Percentiles rank a stretch among this genome's conserved stretches.
phyloP scores from a whole-genome alignment of 2,888 invertebrate genomes.

The Incurvaria masculella region DNA sequence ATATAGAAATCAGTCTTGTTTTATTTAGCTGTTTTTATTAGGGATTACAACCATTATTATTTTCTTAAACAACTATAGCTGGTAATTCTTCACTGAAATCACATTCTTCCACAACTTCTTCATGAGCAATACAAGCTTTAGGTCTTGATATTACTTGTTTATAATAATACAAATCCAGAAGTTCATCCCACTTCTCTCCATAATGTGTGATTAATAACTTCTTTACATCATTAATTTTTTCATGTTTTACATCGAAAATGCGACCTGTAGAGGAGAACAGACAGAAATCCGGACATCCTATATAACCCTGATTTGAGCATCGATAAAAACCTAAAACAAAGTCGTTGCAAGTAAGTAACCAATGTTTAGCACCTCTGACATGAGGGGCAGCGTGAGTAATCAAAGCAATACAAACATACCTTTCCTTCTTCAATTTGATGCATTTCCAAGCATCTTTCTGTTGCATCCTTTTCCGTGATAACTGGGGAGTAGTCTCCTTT shows the following conservation, averaged over 20 bases:
- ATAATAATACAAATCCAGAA: conserved; percentile 10
- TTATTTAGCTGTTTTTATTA: no score
- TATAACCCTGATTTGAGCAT: no score
- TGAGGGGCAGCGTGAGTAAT: conserved; percentile 1
- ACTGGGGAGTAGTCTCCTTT: conserved; percentile 5
- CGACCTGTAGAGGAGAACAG: no score
- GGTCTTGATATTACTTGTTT: conserved; percentile 11
- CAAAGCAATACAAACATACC: conserved; percentile 5
- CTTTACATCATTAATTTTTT: conserved; percentile 13
- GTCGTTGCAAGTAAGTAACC: no score
- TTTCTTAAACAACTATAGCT: conserved; percentile 10
- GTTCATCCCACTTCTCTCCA: conserved; percentile 13
- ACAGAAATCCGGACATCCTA: no score
- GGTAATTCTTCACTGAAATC: conserved; percentile 11
- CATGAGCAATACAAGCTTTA: conserved; percentile 10
- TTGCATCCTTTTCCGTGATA: conserved; percentile 7
- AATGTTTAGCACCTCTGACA: conserved; percentile 1
- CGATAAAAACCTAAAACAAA: no score
- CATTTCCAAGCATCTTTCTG: conserved; percentile 7
- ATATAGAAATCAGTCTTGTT: no score
- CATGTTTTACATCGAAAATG: conserved; percentile 11
- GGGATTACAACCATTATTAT: no score
- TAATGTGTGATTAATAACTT: conserved; percentile 13
- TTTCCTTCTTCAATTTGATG: conserved; percentile 7
- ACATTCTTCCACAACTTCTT: conserved; percentile 10